These are phyloP conservation scores for Nyctibius grandis DNA, from an alignment of 2,797 vertebrate species.

Conservation along the genomic window DNA sequence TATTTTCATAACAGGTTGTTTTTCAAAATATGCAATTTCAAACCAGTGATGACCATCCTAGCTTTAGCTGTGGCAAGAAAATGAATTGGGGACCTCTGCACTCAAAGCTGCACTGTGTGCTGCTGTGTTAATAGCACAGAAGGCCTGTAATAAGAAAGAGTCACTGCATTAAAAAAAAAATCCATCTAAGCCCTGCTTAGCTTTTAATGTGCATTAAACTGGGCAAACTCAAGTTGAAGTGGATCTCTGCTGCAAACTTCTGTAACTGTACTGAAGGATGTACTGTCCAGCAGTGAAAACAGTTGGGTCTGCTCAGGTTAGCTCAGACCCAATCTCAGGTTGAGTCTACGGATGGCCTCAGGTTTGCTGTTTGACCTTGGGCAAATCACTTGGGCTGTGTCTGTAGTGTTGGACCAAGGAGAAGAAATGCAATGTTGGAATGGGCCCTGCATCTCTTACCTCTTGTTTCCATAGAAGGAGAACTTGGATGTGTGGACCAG, in stretches of 20 bases:
- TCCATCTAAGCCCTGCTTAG: not conserved
- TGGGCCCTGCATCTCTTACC: not conserved
- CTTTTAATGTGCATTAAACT: not conserved
- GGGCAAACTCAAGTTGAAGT: not conserved
- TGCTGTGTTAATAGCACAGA: not conserved
- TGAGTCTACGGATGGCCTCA: not conserved
- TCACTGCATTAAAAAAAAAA: not conserved
- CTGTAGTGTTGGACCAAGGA: not conserved
- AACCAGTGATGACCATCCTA: not conserved
- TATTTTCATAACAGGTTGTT: not conserved
- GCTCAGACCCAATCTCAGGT: not conserved
- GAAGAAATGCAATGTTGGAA: not conserved
- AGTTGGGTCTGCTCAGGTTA: too few species aligned
- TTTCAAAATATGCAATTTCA: not conserved
- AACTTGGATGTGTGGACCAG: not conserved
- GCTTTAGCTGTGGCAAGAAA: not conserved
- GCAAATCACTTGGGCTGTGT: not conserved
- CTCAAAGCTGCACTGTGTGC: not conserved
- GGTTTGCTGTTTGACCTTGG: not conserved
- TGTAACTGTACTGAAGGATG: accelerated
- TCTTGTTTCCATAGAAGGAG: not conserved
- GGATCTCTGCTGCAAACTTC: not conserved
- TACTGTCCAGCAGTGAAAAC: not conserved
- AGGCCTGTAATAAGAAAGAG: not conserved
- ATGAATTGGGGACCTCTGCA: not conserved